Base-by-base conservation (phyloP, 2,888 invertebrate genomes). In the Limnephilus rhombicus region DNA sequence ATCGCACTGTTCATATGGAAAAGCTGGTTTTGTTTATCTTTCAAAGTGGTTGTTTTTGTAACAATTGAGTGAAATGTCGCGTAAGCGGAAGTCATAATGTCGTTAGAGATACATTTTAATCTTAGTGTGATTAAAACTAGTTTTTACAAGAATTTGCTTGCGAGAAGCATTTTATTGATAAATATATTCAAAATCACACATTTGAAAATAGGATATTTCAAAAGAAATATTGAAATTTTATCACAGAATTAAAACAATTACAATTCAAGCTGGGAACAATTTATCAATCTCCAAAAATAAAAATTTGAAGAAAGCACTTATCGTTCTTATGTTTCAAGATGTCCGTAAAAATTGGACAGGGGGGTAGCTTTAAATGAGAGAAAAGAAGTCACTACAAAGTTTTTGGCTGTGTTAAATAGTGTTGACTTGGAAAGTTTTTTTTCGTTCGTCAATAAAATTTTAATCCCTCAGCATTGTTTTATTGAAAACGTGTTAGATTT, bases 31-130 rank as follows among this genome's bases (percentile, higher is more conserved):
- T 9, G 41, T 45, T 88, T 89, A 89, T 89, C 88, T 29, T 45
- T 29, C 18, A 45, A 49, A 49, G 80, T 34, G 83, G 41, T 37
- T 41, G 83, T 83, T 37, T 87, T 89, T 31, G n/a, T 37, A 89
- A 89, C 88, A 89, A 86, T 80, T 89, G 41, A 89, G 80, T 68
- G 24, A 24, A 89, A 80, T 89, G 88, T 89, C 41, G 41, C 80
- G 80, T 89, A 34, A 89, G 80, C 88, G 88, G 88, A 89, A 68
- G 45, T 24, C 41, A 86, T 86, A 86, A 89, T n/a, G 80, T 68
- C 9, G 86, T 31, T 24, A 31, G 88, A 89, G 88, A 89, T 89
- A 89, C 80, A 89, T 89, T 88, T 89, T 89, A 89, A 89, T 68
- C 68, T 89, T n/a, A 34, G 24, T 89, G 5, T 18, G 86, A 86